Evolutionary conservation across 2,797 vertebrate genomes (phyloP), one percentile per base, ranked within the genome.

Genomic region (Intellagama lesueurii): DNA sequence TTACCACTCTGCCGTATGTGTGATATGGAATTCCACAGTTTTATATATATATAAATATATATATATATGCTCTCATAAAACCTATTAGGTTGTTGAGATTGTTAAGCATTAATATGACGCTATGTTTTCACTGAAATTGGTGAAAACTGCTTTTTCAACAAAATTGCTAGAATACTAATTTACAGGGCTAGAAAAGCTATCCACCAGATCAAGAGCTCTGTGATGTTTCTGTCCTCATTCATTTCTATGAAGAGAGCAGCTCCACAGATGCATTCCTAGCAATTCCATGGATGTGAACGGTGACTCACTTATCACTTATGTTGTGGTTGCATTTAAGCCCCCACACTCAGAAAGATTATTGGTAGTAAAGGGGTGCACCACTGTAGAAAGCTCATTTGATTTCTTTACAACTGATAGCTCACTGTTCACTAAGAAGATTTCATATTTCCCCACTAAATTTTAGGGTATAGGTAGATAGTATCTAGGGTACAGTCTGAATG

Each of bases 11-110:
- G 73, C 73, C 52, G 35, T 69, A 83, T 60, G 32, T 64, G 70
- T 83, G 26, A 56, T 70, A 77, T 17, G 66, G 72, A 60, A 72
- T 87, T 70, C 49, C 66, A 90, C 64, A 56, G 35, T 86, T 87
- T n/a, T n/a, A n/a, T n/a, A n/a, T 69, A 40, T 40, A 40, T 40
- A 40, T 40, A 40, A 2, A 40, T 56, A 56, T 52, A 30, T 83
- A 78, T 87, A 49, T 32, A 30, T 56, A 69, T 83, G 35, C 49
- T 60, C 49, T 90, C 66, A 77, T 87, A 77, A 90, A 90, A 64
- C 26, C 81, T 87, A 83, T 77, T 90, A 81, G 68, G 44, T 76
- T 76, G 70, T 86, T 81, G 83, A 90, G 44, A 60, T 82, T 90
- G 66, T 76, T 76, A 90, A 82, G 44, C 70, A 83, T 78, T 87